Percentiles rank a stretch among this genome's conserved stretches.
Evolutionary conservation across 2,888 invertebrate species (phyloP).

Genomic region (Limnephilus lunatus): DNA sequence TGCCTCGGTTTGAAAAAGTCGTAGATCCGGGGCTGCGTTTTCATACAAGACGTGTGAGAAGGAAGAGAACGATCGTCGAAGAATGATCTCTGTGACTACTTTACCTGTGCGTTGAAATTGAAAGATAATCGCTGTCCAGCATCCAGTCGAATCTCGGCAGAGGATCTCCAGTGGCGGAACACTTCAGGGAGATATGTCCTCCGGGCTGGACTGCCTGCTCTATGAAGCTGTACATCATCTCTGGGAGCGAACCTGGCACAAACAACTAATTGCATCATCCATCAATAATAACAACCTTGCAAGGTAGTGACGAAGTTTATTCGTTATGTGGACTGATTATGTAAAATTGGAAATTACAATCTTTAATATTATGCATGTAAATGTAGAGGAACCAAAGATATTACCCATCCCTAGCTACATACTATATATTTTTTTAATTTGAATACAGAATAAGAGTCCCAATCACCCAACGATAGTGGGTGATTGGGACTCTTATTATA

Average conservation of each 20-base stretch:
- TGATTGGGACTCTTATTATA: too few relatives aligned
- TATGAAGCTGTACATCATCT: constrained; percentile 89
- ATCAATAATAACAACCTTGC: background rate
- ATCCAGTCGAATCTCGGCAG: constrained; percentile 81
- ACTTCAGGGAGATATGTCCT: constrained; percentile 87
- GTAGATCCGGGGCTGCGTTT: too few relatives aligned
- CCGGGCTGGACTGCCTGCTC: constrained; percentile 85
- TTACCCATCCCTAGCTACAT: too few relatives aligned
- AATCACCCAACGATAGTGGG: too few relatives aligned
- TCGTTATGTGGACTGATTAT: background rate
- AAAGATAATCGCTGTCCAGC: constrained; percentile 68
- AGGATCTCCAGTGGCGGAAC: constrained; percentile 91
- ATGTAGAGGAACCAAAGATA: too few relatives aligned
- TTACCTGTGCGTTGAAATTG: constrained; percentile 62
- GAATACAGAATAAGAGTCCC: too few relatives aligned
- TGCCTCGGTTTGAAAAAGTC: too few relatives aligned
- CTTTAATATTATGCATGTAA: too few relatives aligned
- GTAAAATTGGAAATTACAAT: background rate
- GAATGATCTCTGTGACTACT: background rate
- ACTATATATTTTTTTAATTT: too few relatives aligned
- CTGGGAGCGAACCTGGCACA: constrained; percentile 84
- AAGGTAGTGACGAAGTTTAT: background rate
- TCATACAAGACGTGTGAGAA: too few relatives aligned
- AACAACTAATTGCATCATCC: background rate
- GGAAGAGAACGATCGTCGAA: background rate